phyloP scores from a whole-genome alignment of 2,113 vertebrate genomes.

The Coracopsis vasa region DNA sequence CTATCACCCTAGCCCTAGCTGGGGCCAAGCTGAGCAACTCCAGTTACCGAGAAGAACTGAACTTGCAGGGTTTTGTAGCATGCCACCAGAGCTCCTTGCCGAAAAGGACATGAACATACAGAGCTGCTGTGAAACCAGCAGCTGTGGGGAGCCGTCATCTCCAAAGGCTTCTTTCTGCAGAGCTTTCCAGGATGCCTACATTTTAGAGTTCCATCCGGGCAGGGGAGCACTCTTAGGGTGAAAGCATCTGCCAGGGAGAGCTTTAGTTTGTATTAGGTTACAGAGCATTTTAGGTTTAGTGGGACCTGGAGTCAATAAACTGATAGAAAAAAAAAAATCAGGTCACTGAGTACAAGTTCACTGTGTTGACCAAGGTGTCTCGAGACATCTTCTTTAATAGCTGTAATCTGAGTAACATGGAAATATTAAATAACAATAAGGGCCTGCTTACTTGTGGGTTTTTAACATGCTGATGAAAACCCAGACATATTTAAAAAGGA shows the following conservation, averaged over 20 bases:
- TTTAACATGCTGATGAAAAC: neutral
- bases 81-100: neutral
- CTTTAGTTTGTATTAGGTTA: neutral
- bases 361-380: neutral
- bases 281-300: neutral
- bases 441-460: neutral
- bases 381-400: neutral
- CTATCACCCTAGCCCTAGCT: rapidly evolving
- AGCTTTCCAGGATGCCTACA: rapidly evolving
- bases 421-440: neutral
- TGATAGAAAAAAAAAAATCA: neutral
- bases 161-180: neutral
- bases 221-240: neutral
- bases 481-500: neutral
- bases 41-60: neutral
- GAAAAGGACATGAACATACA: rapidly evolving
- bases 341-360: neutral
- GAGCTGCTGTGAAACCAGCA: neutral
- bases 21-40: neutral
- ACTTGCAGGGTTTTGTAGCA: rapidly evolving
- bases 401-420: neutral
- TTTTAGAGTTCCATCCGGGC: neutral
- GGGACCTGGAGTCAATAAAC: neutral
- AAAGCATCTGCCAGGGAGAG: neutral
- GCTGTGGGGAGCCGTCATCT: neutral